Base-by-base conservation (phyloP, 2,113 vertebrate genomes). In the Labeo catla region DNA sequence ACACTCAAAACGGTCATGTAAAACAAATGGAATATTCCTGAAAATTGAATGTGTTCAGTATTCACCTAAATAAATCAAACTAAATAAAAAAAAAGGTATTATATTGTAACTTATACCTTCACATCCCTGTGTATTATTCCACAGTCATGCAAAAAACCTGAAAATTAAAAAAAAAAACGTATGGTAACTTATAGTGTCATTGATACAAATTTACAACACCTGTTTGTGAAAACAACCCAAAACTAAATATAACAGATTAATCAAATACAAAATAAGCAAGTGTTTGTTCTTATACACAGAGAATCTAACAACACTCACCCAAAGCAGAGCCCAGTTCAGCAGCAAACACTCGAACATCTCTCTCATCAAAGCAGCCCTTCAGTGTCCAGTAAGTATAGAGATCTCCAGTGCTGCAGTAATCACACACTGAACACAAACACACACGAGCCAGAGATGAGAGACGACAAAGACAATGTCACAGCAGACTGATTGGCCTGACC, bases 81-180 rank as follows among this genome's bases (percentile, higher is more conserved):
- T 13, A 28, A 66, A 66, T 66, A 13, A 66, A 66, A 34, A 65
- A 11, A 28, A 28, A n/a, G n/a, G 11, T 13, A 34, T 23, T 34
- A 10, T 45, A 21, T 11, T 43, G 76, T 2, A 50, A 6, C 19
- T 84, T 4, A 68, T 93, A 98, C 97, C 96, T 98, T 98, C 73
- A 99, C 93, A 0, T 99, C 97, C 87, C 97, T 94, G 90, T 98
- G 98, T 66, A 98, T 95, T 83, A 98, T 95, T 8, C 97, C 98
- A 94, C 97, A 91, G 89, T 97, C 96, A 1, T 98, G 97, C 50
- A 99, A 95, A 89, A 98, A 98, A 10, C 96, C 98, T 98, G 91
- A 8, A 80, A 21, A 43, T 21, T 7, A 63, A 70, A 66, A 13
- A 86, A 4, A 68, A 21, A 23, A 39, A 39, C 3, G 39, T 39